Conservation (phyloP, 2,888 invertebrate species). For the Vandiemenella viatica region DNA sequence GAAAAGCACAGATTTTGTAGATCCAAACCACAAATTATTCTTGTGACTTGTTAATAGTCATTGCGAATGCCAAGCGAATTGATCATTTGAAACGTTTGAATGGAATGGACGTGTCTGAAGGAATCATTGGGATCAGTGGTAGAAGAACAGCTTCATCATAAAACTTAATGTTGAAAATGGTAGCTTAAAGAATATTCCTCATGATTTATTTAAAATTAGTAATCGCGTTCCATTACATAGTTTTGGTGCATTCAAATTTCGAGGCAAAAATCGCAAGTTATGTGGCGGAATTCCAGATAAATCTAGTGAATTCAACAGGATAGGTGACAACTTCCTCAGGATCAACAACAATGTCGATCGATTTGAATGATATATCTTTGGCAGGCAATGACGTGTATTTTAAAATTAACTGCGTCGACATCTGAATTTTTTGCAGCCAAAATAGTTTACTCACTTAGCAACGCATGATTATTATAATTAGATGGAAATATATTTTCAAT, state of each 20-base stretch:
- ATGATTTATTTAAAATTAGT: constrained; percentile 14
- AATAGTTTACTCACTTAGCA: constrained; percentile 23
- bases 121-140: constrained; percentile 17
- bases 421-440: constrained; percentile 23
- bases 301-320: constrained; percentile 15
- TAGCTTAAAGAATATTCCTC: constrained; percentile 17
- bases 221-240: constrained; percentile 5
- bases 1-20: constrained; percentile 17
- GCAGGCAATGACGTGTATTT: constrained; percentile 17
- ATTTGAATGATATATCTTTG: constrained; percentile 1
- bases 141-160: constrained; percentile 18
- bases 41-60: too few relatives aligned
- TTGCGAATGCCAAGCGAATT: too few relatives aligned
- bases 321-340: constrained; percentile 16
- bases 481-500: constrained; percentile 19
- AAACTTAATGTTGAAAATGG: constrained; percentile 17
- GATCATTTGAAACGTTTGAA: constrained; percentile 18
- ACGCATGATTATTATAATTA: constrained; percentile 21
- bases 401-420: constrained; percentile 17
- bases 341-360: constrained; percentile 12
- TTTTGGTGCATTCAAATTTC: constrained; percentile 6
- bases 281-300: constrained; percentile 18
- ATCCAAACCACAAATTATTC: constrained; percentile 15
- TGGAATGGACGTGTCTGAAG: constrained; percentile 15
- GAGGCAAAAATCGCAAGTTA: constrained; percentile 6